Conservation (phyloP, 2,797 vertebrate species). For the Valencia hispanica region DNA sequence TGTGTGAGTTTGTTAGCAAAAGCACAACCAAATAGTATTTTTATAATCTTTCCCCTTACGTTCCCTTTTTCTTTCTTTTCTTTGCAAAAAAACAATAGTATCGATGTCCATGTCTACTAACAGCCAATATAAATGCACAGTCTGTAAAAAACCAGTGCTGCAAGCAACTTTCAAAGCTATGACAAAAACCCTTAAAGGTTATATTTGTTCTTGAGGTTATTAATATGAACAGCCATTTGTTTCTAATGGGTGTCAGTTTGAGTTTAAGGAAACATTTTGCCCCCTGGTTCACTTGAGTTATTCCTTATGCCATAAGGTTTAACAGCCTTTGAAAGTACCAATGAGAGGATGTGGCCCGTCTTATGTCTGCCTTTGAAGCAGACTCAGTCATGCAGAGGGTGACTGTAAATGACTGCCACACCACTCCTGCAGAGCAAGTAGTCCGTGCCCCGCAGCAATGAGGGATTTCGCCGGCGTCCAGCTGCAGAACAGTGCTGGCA, state of each 20-base stretch:
- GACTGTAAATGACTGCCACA: slow-evolving; percentile 75
- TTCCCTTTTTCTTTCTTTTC: neutral
- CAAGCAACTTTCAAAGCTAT: neutral
- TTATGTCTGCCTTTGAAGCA: slow-evolving; percentile 69
- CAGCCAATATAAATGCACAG: neutral
- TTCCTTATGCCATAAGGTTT: slow-evolving; percentile 49
- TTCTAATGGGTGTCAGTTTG: neutral
- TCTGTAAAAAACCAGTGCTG: neutral
- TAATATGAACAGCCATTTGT: neutral
- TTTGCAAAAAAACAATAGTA: neutral
- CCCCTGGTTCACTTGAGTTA: slow-evolving; percentile 6
- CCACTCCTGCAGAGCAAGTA: slow-evolving; percentile 61
- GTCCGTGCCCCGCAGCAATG: slow-evolving; percentile 59
- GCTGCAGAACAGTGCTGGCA: slow-evolving; percentile 61
- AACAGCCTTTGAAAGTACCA: slow-evolving; percentile 62
- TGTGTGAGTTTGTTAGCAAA: neutral
- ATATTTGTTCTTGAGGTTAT: neutral
- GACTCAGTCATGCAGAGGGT: slow-evolving; percentile 75
- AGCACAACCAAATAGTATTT: neutral
- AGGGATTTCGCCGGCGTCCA: slow-evolving; percentile 71
- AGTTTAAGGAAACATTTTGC: neutral
- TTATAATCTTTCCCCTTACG: neutral
- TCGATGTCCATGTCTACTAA: neutral
- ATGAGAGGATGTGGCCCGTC: slow-evolving; percentile 56
- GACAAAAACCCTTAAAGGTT: too few species aligned